phyloP scores from a whole-genome alignment of 2,113 vertebrate species.

The Peromyscus polionotus region DNA sequence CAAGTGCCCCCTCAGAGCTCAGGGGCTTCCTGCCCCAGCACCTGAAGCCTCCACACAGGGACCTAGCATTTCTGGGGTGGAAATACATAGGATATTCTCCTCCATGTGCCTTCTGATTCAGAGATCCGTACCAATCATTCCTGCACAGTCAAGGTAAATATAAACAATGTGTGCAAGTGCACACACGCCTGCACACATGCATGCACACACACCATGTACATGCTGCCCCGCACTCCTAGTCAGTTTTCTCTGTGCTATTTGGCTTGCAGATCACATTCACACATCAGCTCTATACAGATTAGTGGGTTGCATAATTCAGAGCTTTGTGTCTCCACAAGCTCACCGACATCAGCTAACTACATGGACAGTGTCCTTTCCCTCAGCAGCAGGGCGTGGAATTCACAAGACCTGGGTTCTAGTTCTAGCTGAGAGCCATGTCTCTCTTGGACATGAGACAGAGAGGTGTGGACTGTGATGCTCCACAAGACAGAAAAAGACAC shows the following conservation, averaged over 20 bases:
- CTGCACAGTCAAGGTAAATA: background rate
- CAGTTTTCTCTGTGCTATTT: background rate
- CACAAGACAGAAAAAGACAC: background rate
- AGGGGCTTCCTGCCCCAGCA: background rate
- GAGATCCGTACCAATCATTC: background rate
- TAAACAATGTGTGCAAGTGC: background rate
- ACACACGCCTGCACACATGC: fast-evolving
- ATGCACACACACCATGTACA: background rate
- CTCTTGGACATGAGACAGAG: background rate
- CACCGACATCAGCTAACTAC: conserved; percentile 40
- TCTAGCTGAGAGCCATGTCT: background rate
- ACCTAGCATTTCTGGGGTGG: background rate
- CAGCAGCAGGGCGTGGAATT: background rate
- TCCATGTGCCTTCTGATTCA: background rate
- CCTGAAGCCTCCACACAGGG: background rate
- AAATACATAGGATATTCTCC: background rate
- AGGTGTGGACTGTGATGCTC: background rate
- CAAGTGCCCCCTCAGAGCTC: background rate
- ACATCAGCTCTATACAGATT: background rate
- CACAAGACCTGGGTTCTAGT: background rate
- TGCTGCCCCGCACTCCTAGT: background rate
- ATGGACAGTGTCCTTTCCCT: background rate
- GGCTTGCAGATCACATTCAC: background rate
- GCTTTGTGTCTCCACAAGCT: conserved; percentile 11
- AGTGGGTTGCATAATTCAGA: background rate